These are phyloP conservation scores for Aeoliscus strigatus DNA, from an alignment of 2,797 vertebrate species.

Conservation along the genomic window DNA sequence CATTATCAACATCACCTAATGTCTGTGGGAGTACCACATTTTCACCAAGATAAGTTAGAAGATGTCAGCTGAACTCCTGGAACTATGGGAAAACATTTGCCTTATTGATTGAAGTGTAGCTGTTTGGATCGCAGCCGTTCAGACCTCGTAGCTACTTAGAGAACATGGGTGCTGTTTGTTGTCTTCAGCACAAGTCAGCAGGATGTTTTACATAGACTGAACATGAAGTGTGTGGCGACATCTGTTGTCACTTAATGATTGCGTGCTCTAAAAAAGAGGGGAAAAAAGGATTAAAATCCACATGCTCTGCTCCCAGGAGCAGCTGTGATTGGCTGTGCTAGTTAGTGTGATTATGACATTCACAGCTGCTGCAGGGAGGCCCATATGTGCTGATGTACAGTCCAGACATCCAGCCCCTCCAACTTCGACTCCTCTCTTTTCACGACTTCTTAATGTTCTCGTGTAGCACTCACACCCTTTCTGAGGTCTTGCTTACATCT, in stretches of 20 bases:
- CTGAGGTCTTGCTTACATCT: too few species aligned
- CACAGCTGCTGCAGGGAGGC: slow-evolving; percentile 53
- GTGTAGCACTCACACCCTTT: too few species aligned
- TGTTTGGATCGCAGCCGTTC: not conserved
- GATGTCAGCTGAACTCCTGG: slow-evolving; percentile 14
- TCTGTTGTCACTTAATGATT: slow-evolving; percentile 34
- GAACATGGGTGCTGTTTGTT: not conserved
- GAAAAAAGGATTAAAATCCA: slow-evolving; percentile 5
- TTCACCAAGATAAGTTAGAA: too few species aligned
- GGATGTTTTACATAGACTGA: slow-evolving; percentile 2
- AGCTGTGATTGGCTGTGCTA: slow-evolving; percentile 32
- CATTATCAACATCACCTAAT: too few species aligned
- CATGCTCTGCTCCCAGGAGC: slow-evolving; percentile 27
- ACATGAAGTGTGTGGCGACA: slow-evolving; percentile 19
- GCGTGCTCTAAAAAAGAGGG: not conserved
- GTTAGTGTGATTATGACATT: slow-evolving; percentile 43
- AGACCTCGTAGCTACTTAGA: slow-evolving; percentile 2
- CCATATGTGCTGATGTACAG: slow-evolving; percentile 38
- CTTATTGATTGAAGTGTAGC: too few species aligned
- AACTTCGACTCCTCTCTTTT: slow-evolving; percentile 10
- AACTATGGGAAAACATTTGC: too few species aligned
- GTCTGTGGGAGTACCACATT: too few species aligned
- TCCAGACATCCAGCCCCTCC: slow-evolving; percentile 16
- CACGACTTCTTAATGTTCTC: too few species aligned
- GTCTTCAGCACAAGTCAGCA: not conserved